Percentiles rank a stretch among this genome's conserved stretches.
These are phyloP conservation scores for Phenganax marumi DNA, from an alignment of 92 coral and sea anemone species.

Conservation along the genomic window DNA sequence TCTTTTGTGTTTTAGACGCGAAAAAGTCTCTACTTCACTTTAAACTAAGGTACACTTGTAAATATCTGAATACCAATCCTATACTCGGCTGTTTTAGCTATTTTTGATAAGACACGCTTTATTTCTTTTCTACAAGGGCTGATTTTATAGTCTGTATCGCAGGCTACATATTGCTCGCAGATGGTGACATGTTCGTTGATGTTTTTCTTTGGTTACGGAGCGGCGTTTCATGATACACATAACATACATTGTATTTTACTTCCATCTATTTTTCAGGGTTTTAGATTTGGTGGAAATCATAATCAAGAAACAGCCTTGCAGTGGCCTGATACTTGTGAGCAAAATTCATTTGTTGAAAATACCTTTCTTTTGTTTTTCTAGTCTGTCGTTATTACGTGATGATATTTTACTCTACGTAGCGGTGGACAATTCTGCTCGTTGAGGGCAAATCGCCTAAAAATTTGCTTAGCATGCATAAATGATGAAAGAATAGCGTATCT, in stretches of 20 bases:
- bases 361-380: too few species aligned
- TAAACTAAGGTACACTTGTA: slow-evolving; percentile 67
- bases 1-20: slow-evolving; percentile 61
- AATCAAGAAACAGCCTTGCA: slow-evolving; percentile 52
- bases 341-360: too few species aligned
- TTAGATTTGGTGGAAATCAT: slow-evolving; percentile 82
- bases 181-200: neutral
- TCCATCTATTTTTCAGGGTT: slow-evolving; percentile 50
- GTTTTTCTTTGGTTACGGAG: neutral
- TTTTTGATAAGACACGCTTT: too few species aligned
- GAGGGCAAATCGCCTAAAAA: neutral
- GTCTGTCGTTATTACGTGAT: too few species aligned
- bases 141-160: too few species aligned
- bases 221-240: neutral
- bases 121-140: too few species aligned
- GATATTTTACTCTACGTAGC: too few species aligned
- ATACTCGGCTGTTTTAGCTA: too few species aligned
- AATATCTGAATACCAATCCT: too few species aligned
- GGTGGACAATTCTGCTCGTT: neutral
- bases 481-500: neutral
- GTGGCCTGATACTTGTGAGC: slow-evolving; percentile 3
- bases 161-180: too few species aligned
- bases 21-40: slow-evolving; percentile 77
- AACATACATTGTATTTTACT: neutral
- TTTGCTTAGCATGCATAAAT: neutral